Base-by-base conservation (phyloP, 2,888 invertebrate genomes). In the Amphipyra tragopoginis region DNA sequence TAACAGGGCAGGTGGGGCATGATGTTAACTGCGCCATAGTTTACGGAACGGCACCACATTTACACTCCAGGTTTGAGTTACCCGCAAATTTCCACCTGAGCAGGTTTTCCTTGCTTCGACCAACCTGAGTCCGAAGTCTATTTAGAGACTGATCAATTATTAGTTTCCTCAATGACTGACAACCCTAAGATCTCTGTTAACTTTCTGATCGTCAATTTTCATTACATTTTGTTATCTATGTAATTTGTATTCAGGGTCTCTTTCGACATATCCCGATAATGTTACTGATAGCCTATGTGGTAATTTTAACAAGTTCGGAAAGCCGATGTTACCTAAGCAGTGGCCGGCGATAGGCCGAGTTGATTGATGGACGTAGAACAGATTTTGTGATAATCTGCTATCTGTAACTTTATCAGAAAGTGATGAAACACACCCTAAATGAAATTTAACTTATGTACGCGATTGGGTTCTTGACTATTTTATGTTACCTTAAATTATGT, bases 351-450 rank as follows among this genome's bases (percentile, higher is more conserved):
- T 21, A 21, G 21, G 21, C 21, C 21, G 21, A 21, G 5, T 8
- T 44, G 13, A 21, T 21, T 21, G 8, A 40, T 21, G 10, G 13
- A 0, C 2, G 29, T 29, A 29, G 8, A 40, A 40, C 3, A 7
- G 2, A 56, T 5, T 8, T n/a, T 2, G 7, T 38, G 6, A 6
- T 11, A 6, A 1, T 1, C 4, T 7, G 4, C 13, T 48, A 36
- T 50, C 51, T 11, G 50, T 66, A 61, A 48, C 50, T 39, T 34
- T 43, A 55, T 63, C 42, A 11, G 50, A 38, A 69, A 43, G 34
- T 51, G 15, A 9, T 42, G 29, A 43, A 60, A 47, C 7, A 54
- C 29, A 55, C n/a, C 21, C 5, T 33, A 33, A 33, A 33, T 33
- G 9, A 49, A 15, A 7, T 21, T 21, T 21, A 21, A 21, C 8